Percentiles rank a stretch among this genome's conserved stretches.
These are phyloP conservation scores for Gyrodactylus bullatarudis DNA, from an alignment of 1,140 invertebrate species.

Conservation along the genomic window DNA sequence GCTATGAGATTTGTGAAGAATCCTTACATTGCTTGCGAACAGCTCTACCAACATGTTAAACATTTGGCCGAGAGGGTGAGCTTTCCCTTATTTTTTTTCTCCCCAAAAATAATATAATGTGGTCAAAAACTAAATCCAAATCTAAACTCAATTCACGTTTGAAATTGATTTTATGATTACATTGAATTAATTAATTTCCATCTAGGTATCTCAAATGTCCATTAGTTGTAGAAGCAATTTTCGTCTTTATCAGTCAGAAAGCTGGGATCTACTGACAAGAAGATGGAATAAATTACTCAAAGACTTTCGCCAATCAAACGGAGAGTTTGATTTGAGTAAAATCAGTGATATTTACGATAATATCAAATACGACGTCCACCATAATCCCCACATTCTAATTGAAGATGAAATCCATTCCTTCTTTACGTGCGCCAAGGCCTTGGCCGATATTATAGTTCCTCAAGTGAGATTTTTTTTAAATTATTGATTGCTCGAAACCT, in stretches of 20 bases:
- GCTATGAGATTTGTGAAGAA: slow-evolving; percentile 80
- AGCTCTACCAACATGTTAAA: background rate
- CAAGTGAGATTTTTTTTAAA: slow-evolving; percentile 28
- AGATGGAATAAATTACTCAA: slow-evolving; percentile 95
- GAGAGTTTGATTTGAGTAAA: slow-evolving; percentile 67
- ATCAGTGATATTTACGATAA: slow-evolving; percentile 98
- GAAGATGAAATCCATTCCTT: slow-evolving; percentile 71
- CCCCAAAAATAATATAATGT: no score
- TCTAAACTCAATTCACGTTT: no score
- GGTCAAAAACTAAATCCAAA: no score
- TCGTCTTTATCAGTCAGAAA: slow-evolving; percentile 67
- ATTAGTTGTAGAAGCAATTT: slow-evolving; percentile 33
- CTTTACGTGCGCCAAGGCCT: slow-evolving; percentile 64
- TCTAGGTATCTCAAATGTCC: background rate
- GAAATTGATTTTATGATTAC: background rate
- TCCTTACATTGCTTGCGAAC: slow-evolving; percentile 56
- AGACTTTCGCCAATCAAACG: slow-evolving; percentile 71
- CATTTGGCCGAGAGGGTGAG: background rate
- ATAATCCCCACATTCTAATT: slow-evolving; percentile 70
- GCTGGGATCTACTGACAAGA: slow-evolving; percentile 55
- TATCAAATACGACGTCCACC: slow-evolving; percentile 84
- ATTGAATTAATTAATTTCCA: background rate
- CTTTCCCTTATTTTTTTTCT: no score
- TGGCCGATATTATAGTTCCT: slow-evolving; percentile 89
- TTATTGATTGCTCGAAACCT: background rate